Conservation (phyloP, 1,140 invertebrate species). For the Ylistrum balloti region DNA sequence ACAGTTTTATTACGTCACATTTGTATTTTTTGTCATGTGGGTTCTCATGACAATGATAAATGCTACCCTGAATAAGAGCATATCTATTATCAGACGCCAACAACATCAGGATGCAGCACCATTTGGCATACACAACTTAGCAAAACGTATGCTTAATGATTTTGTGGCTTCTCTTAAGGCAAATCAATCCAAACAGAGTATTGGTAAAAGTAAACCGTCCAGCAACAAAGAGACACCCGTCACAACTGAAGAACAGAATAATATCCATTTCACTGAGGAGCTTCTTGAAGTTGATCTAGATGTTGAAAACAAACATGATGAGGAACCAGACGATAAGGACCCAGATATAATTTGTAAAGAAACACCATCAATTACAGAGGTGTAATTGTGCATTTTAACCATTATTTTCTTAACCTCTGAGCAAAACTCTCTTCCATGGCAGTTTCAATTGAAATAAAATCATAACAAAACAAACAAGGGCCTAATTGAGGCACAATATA, state of each 20-base stretch:
- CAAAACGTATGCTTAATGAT: not conserved
- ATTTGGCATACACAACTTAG: not conserved
- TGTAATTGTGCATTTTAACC: not conserved
- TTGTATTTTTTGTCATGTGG: conserved; percentile 89
- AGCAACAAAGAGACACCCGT: not conserved
- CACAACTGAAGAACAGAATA: not conserved
- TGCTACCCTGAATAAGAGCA: conserved; percentile 59
- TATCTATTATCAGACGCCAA: conserved; percentile 14
- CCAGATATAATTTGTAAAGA: not conserved
- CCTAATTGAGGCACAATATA: too few species aligned
- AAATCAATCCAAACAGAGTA: not conserved
- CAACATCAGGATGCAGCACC: not conserved
- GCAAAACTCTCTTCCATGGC: too few species aligned
- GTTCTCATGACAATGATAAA: conserved; percentile 60
- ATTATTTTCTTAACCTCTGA: not conserved
- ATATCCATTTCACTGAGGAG: not conserved
- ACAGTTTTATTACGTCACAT: conserved; percentile 89
- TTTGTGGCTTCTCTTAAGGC: not conserved
- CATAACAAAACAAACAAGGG: too few species aligned
- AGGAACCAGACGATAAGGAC: not conserved
- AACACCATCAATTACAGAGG: not conserved
- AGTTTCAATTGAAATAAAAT: too few species aligned
- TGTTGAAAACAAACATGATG: not conserved
- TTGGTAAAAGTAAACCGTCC: not conserved
- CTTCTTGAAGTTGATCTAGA: not conserved